Percentiles rank a stretch among this genome's conserved stretches.
Conservation (phyloP, 2,888 invertebrate genomes). For the Ryuthela nishihirai region DNA sequence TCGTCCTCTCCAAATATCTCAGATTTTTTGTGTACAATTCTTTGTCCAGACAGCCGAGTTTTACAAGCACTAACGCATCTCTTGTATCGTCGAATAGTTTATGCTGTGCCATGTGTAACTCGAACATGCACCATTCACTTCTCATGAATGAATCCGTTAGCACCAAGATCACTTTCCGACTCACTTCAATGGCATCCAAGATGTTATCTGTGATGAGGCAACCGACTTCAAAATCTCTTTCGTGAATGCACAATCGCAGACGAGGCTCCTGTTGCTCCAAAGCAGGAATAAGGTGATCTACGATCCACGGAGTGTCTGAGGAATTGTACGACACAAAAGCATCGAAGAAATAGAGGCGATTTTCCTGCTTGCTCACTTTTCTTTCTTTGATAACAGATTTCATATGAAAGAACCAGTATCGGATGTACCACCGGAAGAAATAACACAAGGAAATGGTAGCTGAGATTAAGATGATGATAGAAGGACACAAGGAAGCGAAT, state of each 20-base stretch:
- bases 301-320: constrained; percentile 62
- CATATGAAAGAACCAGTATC: constrained; percentile 12
- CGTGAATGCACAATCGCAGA: constrained; percentile 64
- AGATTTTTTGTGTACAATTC: constrained; percentile 61
- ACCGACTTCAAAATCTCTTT: constrained; percentile 69
- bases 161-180: constrained; percentile 61
- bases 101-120: constrained; percentile 65
- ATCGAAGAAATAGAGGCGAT: constrained; percentile 56
- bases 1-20: constrained; percentile 64
- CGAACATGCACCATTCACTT: constrained; percentile 70
- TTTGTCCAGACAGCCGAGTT: constrained; percentile 63
- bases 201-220: constrained; percentile 67
- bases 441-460: not conserved
- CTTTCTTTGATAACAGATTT: not conserved
- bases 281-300: constrained; percentile 61
- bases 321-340: constrained; percentile 68
- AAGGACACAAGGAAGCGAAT: not conserved
- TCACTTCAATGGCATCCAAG: constrained; percentile 64
- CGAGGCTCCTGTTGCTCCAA: constrained; percentile 56
- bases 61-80: constrained; percentile 62
- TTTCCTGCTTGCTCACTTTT: not conserved
- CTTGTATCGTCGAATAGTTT: constrained; percentile 50
- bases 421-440: constrained; percentile 15
- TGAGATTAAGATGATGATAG: not conserved
- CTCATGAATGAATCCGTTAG: constrained; percentile 62